Evolutionary conservation across 2,888 invertebrate genomes (phyloP), one percentile per base, ranked within the genome.

Genomic region (Achlya flavicornis): DNA sequence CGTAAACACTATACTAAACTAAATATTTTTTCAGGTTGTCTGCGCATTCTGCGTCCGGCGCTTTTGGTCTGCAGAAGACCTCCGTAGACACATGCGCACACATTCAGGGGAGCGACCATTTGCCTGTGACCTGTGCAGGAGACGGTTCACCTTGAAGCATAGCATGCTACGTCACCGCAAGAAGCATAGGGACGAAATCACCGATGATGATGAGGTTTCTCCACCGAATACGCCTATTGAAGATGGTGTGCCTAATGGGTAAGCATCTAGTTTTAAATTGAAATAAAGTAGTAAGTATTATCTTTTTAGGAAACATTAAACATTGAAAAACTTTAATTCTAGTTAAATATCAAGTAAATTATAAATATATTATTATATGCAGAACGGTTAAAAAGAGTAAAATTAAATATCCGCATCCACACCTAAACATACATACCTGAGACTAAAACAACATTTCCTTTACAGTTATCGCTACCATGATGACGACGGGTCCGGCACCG

Each of bases 61-160:
- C 60, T 98, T 98, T 92, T 98, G 98, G 98, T 98, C 98, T 0
- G 97, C 98, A 0, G 98, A 98, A 85, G 98, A 99, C 87, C 93
- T 98, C 6, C 95, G 98, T 0, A 95, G 98, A 0, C 99, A 99
- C 88, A 98, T 98, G 98, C 94, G 98, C 26, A 98, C 98, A 0
- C 98, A 99, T 86, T 97, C 97, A 0, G 98, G 98, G 0, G 98
- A 98, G 83, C 93, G 98, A 1, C 98, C 98, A 0, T 98, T 98
- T 86, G 97, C 97, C 66, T 98, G 98, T 84, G 97, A 98, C 86
- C 96, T 98, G 58, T 98, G 98, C 87, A 92, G 96, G 48, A 95
- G 98, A 7, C 95, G 97, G 70, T 98, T 98, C 91, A 98, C 98
- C 0, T 92, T 98, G 60, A 98, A 98, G 82, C 98, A 98, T 93